A percentile compares a stretch with the other conserved stretches of the same genome.
phyloP scores from a whole-genome alignment of 2,888 invertebrate species.

The Drosophila prolongata region DNA sequence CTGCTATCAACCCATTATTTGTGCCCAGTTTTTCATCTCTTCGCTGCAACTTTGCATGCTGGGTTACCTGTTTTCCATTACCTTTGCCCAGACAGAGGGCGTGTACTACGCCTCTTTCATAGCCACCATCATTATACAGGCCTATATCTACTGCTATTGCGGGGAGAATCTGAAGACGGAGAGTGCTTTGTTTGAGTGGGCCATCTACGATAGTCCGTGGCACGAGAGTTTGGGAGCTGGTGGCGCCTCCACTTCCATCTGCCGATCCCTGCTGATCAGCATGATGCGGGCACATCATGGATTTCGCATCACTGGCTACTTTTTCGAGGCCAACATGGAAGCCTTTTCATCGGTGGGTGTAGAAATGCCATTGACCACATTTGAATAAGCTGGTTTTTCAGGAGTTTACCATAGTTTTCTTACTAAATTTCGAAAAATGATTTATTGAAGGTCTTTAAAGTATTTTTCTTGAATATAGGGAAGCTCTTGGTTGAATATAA shows the following conservation, averaged over 20 bases:
- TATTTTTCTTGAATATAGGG: no score
- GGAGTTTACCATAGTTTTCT: no score
- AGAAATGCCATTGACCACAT: no score
- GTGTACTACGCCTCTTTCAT: slow-evolving; percentile 50
- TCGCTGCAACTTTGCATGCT: slow-evolving; percentile 60
- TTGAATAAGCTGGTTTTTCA: no score
- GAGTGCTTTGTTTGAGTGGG: slow-evolving; percentile 43
- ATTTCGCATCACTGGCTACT: slow-evolving; percentile 51
- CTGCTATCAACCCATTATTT: slow-evolving; percentile 49
- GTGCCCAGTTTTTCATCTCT: slow-evolving; percentile 50
- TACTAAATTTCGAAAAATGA: no score
- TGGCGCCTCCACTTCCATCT: slow-evolving; percentile 11
- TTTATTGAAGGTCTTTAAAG: no score
- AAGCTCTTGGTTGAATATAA: no score
- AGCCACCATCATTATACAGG: slow-evolving; percentile 44
- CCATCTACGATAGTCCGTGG: slow-evolving; percentile 60
- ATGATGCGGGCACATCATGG: slow-evolving; percentile 56
- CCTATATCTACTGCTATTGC: slow-evolving; percentile 58
- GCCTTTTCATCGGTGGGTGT: slow-evolving; percentile 53
- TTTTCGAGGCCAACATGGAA: slow-evolving; percentile 62
- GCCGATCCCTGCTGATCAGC: slow-evolving; percentile 41
- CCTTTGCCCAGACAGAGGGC: slow-evolving; percentile 40
- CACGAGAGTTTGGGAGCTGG: slow-evolving; percentile 22
- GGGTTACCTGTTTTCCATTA: slow-evolving; percentile 48
- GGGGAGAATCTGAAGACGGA: slow-evolving; percentile 55